Base-by-base conservation (phyloP, 2,888 invertebrate species). In the Ectemnius lituratus region DNA sequence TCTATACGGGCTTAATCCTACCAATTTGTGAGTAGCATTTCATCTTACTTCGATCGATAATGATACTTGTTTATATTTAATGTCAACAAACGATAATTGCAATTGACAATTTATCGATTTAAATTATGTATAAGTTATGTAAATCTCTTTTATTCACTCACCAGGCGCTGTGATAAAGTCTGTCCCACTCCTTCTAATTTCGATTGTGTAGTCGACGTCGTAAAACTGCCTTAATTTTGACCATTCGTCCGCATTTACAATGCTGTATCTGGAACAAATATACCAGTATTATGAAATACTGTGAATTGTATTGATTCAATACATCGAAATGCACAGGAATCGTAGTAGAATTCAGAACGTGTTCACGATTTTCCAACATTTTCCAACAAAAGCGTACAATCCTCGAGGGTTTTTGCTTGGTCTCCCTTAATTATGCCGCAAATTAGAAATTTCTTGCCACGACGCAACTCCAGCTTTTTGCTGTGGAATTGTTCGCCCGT, bases 391-490 rank as follows among this genome's bases (percentile, higher is more conserved):
- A 81, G 79, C 81, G 86, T 81, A 86, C 87, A 87, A 87, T 87
- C 85, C 85, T 80, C 85, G 82, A 83, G 79, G 85, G 78, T 89
- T 90, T 90, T 90, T 90, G 89, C 82, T 74, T 69, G 75, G 84
- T 76, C 87, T 85, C 88, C 90, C 89, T 90, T 90, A 90, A 90
- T 90, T 90, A 89, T 90, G 88, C 89, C 90, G 88, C 89, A 90
- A 90, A 90, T 90, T 90, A 90, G 89, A 90, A 90, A 90, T 90
- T 88, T 88, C 88, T 88, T 88, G 87, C 84, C 80, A 75, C 81
- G 70, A 76, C 74, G 75, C 76, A 76, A 76, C 86, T 85, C 84
- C 80, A 79, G 85, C 84, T 86, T 87, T 87, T 86, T 85, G 86
- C 80, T 75, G 72, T 72, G 82, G 84, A 82, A 86, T 85, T 84